Evolutionary conservation across 2,113 vertebrate genomes (phyloP).

Genomic region (Clinocottus analis): DNA sequence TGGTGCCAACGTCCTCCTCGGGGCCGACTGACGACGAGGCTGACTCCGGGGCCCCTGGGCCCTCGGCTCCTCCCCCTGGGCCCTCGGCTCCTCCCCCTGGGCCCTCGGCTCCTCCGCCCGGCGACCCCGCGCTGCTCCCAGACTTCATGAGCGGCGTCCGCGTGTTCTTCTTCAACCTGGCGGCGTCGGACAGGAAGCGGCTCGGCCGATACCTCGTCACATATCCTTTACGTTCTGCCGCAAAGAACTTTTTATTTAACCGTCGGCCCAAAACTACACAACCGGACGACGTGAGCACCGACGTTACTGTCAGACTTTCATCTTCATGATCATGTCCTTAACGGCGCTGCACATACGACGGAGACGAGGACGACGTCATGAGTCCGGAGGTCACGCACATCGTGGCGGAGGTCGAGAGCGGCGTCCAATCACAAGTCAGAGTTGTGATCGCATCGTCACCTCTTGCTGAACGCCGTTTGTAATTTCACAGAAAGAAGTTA

Average conservation of each 20-base stretch:
- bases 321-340: constrained; percentile 66
- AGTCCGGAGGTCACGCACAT: constrained; percentile 81
- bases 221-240: constrained; percentile 80
- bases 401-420: constrained; percentile 78
- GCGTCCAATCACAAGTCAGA: constrained; percentile 74
- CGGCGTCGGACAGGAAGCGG: constrained; percentile 79
- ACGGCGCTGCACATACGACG: constrained; percentile 79
- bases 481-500: not conserved
- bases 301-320: not conserved
- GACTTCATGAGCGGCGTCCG: constrained; percentile 79
- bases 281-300: too few species aligned
- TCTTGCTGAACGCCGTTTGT: not conserved
- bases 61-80: constrained; percentile 5
- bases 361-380: constrained; percentile 82
- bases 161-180: constrained; percentile 84
- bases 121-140: constrained; percentile 41
- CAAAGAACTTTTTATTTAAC: too few species aligned
- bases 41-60: not conserved
- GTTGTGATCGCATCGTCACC: not conserved
- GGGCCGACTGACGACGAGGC: not conserved
- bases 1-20: constrained; percentile 19
- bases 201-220: constrained; percentile 82
- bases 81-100: not conserved
- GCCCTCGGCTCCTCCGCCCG: not conserved
- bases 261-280: not conserved